Base-by-base conservation (phyloP, 1,140 invertebrate species). In the Platyura marginata region DNA sequence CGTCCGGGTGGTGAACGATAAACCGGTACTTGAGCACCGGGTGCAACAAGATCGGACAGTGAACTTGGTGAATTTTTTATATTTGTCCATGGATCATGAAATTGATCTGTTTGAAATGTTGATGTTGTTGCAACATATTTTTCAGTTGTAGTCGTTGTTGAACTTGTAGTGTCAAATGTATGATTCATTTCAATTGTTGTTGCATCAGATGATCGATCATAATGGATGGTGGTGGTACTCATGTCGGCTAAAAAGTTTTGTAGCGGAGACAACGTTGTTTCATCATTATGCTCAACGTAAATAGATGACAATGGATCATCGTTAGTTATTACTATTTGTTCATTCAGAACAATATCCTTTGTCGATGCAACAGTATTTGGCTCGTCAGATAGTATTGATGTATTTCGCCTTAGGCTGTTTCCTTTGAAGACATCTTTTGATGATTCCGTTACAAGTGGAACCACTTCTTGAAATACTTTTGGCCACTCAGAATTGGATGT, bases 1-100 rank as follows among this genome's bases (percentile, higher is more conserved):
- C 67, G 59, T 11, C 72, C 74, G 10, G 52, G 21, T 1, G 55
- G 53, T 44, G 50, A 36, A 23, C 44, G 49, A 45, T 45, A 6
- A 45, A 48, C 2, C 44, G 25, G 34, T 21, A 33, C 3, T 18
- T 36, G 21, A 16, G 21, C 42, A 22, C 21, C 21, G 25, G 29
- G 9, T 45, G 35, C 6, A 18, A 44, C 3, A 39, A 38, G 37
- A 22, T 41, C 8, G 39, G 40, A 41, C 22, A 49, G 45, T 2
- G 41, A 45, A 23, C 29, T 44, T 19, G 44, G 11, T 11, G 35
- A 21, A 18, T 21, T 4, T 20, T 37, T 15, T 35, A n/a, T 34
- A 33, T 10, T 4, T 34, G 25, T 20, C n/a, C n/a, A n/a, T n/a
- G n/a, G n/a, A n/a, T n/a, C n/a, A n/a, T n/a, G n/a, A n/a, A n/a